Conservation (phyloP, 2,888 invertebrate species). For the Agrenia bidenticulata region DNA sequence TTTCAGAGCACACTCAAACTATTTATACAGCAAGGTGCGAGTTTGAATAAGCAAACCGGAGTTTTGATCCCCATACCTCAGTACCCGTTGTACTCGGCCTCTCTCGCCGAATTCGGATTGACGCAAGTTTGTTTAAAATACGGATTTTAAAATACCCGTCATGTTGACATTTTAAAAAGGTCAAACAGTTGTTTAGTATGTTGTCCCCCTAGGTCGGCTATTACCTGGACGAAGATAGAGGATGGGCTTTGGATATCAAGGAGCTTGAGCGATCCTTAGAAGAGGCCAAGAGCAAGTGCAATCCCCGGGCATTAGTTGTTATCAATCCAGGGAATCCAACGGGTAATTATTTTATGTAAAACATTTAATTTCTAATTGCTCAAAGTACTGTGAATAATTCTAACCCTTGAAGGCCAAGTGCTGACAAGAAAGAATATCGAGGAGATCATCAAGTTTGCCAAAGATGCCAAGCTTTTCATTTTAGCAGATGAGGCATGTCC, state of each 20-base stretch:
- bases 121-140: slow-evolving; percentile 57
- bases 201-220: slow-evolving; percentile 75
- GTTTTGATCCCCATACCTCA: slow-evolving; percentile 96
- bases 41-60: slow-evolving; percentile 70
- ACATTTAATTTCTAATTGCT: background rate
- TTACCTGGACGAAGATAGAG: slow-evolving; percentile 82
- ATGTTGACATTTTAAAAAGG: background rate
- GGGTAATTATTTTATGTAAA: slow-evolving; percentile 55
- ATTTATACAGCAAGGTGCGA: slow-evolving; percentile 61
- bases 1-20: slow-evolving; percentile 72
- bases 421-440: slow-evolving; percentile 85
- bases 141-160: background rate
- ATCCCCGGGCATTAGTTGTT: slow-evolving; percentile 82
- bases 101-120: slow-evolving; percentile 88
- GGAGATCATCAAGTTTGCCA: slow-evolving; percentile 86
- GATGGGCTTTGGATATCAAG: slow-evolving; percentile 77
- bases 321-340: slow-evolving; percentile 99
- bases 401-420: slow-evolving; percentile 72
- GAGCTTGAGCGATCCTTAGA: slow-evolving; percentile 77
- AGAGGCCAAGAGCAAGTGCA: slow-evolving; percentile 65
- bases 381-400: no score
- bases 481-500: slow-evolving; percentile 78
- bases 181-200: background rate
- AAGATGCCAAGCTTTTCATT: slow-evolving; percentile 78
- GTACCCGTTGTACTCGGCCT: slow-evolving; percentile 96